Evolutionary conservation across 1,140 invertebrate species (phyloP).

Genomic region (Drosophila triauraria): DNA sequence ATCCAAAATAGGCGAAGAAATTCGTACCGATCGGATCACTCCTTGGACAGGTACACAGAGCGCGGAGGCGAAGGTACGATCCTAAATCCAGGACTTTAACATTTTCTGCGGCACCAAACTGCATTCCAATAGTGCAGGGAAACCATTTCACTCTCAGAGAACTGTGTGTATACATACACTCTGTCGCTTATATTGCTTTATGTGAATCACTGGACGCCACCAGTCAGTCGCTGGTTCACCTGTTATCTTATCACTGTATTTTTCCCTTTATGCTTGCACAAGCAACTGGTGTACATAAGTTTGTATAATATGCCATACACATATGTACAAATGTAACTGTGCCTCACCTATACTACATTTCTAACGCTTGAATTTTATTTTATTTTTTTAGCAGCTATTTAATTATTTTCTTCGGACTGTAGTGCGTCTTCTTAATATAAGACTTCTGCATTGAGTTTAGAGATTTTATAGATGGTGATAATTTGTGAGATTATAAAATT

Average conservation of each 20-base stretch:
- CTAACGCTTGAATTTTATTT: background rate
- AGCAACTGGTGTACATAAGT: constrained; percentile 18
- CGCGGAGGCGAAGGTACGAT: constrained; percentile 78
- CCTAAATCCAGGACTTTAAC: constrained; percentile 3
- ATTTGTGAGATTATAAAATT: background rate
- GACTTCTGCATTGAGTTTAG: background rate
- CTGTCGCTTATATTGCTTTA: constrained; percentile 26
- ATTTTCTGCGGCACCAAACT: constrained; percentile 1
- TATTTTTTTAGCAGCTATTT: background rate
- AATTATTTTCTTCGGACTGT: background rate
- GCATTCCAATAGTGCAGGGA: constrained; percentile 15
- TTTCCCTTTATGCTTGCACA: constrained; percentile 32
- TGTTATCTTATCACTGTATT: constrained; percentile 60
- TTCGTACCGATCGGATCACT: constrained; percentile 78
- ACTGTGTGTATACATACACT: constrained; percentile 20
- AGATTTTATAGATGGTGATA: background rate
- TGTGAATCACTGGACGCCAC: constrained; percentile 50
- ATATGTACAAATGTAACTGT: constrained; percentile 1
- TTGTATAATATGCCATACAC: constrained; percentile 2
- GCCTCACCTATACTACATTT: background rate
- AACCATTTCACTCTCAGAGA: constrained; percentile 4
- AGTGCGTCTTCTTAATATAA: background rate
- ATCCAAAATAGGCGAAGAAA: constrained; percentile 71
- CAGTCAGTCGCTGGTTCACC: constrained; percentile 22
- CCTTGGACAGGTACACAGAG: constrained; percentile 84